These are phyloP conservation scores for Aleiodes leptofemur DNA, from an alignment of 2,888 invertebrate species.

Conservation along the genomic window DNA sequence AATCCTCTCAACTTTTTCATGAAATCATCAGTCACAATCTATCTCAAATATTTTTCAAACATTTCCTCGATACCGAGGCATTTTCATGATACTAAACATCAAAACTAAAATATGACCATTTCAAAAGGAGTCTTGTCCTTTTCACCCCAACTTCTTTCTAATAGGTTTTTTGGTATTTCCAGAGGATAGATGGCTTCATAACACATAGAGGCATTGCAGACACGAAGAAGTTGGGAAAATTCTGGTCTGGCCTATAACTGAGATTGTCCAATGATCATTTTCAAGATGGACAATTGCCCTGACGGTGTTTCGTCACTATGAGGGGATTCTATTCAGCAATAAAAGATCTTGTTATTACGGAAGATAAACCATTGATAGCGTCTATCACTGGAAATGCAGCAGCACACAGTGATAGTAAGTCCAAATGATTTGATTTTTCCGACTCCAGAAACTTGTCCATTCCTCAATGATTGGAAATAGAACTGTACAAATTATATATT, in stretches of 20 bases:
- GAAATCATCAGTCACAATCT: too few relatives aligned
- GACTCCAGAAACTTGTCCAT: too few relatives aligned
- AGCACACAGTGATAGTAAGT: slow-evolving; percentile 70
- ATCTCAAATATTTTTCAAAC: too few relatives aligned
- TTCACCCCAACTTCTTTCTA: too few relatives aligned
- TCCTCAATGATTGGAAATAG: too few relatives aligned
- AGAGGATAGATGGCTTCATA: slow-evolving; percentile 54
- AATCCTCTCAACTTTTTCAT: too few relatives aligned
- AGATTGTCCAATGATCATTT: slow-evolving; percentile 67
- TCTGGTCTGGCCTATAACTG: slow-evolving; percentile 65
- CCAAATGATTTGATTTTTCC: too few relatives aligned
- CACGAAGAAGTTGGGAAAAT: slow-evolving; percentile 58
- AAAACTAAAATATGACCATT: slow-evolving; percentile 37
- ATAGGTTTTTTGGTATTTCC: too few relatives aligned
- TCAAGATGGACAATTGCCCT: slow-evolving; percentile 62
- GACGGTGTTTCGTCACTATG: slow-evolving; percentile 69
- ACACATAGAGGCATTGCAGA: slow-evolving; percentile 54
- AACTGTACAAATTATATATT: too few relatives aligned
- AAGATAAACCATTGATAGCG: slow-evolving; percentile 69
- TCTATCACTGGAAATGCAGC: slow-evolving; percentile 72
- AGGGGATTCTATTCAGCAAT: slow-evolving; percentile 67
- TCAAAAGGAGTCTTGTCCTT: background rate
- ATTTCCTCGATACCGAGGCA: too few relatives aligned
- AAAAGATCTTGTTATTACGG: slow-evolving; percentile 65
- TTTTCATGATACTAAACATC: too few relatives aligned